A percentile compares a stretch with the other conserved stretches of the same genome.
Conservation (phyloP, 2,797 vertebrate genomes). For the Pogoniulus pusillus region DNA sequence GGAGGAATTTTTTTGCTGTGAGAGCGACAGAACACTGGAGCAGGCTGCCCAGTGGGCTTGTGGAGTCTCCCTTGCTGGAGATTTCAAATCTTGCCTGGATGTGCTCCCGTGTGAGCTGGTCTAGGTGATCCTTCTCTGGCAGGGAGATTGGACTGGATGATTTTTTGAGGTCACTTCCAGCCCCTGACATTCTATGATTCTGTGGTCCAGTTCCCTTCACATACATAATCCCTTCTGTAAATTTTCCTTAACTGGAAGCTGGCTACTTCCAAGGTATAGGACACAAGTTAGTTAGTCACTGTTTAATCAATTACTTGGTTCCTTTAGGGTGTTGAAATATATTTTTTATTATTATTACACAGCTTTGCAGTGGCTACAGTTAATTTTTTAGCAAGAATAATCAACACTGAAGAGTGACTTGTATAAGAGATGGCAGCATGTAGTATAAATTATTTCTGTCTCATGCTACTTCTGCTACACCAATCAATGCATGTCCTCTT, state of each 20-base stretch:
- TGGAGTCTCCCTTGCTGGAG: too few relatives aligned
- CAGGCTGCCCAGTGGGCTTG: too few relatives aligned
- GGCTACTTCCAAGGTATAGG: neutral
- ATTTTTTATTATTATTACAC: neutral
- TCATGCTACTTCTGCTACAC: neutral
- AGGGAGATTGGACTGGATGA: too few relatives aligned
- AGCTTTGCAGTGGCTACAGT: neutral
- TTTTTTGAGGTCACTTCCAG: too few relatives aligned
- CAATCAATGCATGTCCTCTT: fast-evolving
- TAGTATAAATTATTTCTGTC: neutral
- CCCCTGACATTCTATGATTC: too few relatives aligned
- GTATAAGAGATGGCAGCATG: neutral
- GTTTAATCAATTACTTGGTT: neutral
- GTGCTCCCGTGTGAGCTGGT: too few relatives aligned
- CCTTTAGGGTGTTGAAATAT: neutral
- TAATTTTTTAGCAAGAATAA: neutral
- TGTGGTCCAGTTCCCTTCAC: neutral
- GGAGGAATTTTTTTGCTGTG: too few relatives aligned
- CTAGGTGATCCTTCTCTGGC: too few relatives aligned
- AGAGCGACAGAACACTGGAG: too few relatives aligned
- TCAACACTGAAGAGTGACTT: neutral
- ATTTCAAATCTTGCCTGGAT: too few relatives aligned
- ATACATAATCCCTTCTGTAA: neutral
- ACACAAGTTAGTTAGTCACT: neutral
- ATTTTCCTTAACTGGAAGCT: neutral